Evolutionary conservation across 2,797 vertebrate genomes (phyloP), one percentile per base, ranked within the genome.

Genomic region (Prunella strophiata): DNA sequence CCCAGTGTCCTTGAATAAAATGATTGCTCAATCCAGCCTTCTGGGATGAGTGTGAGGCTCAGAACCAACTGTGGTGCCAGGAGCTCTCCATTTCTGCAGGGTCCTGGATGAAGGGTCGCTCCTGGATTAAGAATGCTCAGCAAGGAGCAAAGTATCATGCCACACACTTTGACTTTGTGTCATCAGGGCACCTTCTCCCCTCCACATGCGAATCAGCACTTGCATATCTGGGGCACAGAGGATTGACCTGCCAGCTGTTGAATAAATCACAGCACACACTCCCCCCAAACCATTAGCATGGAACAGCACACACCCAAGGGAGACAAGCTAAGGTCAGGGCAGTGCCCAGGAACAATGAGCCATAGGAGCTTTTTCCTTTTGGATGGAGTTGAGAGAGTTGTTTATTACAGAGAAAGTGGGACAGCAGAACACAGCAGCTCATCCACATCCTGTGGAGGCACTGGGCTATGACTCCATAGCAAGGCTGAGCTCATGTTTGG

Each of bases 181-280:
- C 85, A 50, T 50, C 79, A 59, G 82, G 86, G 74, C 74, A 87
- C 67, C 59, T 73, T 87, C 81, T 62, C 59, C 34, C 10, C 78
- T 89, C 54, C 55, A n/a, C 79, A 52, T 14, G 11, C 0, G 2
- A 73, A 73, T 86, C 94, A 92, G 45, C 75, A 59, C 42, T 93
- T 88, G 7, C 40, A 2, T 4, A 45, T 43, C 57, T 47, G 42
- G 78, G 85, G 71, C 92, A 86, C 2, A 0, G 91, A 91, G 48
- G 9, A 40, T 59, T 93, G 88, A 85, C 88, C 86, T 88, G 86
- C 47, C 77, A 54, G 42, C 52, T 61, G 62, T 59, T 94, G 88
- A 95, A 78, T 72, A 57, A 62, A 88, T 91, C 91, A 45, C 14
- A 4, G 61, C 26, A 4, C 26, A 4, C 29, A 2, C 42, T 74